Conservation (phyloP, 1,140 invertebrate species). For the Pararge aegeria region DNA sequence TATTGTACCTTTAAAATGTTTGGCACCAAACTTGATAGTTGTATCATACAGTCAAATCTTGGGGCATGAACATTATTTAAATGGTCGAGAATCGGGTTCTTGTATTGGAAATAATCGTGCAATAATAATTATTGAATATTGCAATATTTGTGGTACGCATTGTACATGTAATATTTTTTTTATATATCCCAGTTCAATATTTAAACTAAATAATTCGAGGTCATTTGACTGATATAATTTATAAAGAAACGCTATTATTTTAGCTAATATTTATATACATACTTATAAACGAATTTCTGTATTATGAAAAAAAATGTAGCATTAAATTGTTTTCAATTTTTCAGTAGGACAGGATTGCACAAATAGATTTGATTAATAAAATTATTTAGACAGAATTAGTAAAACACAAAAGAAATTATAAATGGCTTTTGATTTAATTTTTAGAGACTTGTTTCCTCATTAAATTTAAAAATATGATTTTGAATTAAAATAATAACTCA, state of each 20-base stretch:
- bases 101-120: conserved; percentile 10
- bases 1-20: too few species aligned
- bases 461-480: neutral
- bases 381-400: neutral
- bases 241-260: neutral
- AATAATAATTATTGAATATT: conserved; percentile 21
- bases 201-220: neutral
- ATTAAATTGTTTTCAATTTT: conserved; percentile 1
- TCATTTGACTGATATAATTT: neutral
- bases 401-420: too few species aligned
- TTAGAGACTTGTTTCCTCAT: neutral
- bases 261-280: neutral
- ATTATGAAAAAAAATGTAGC: neutral
- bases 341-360: neutral
- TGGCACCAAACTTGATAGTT: too few species aligned
- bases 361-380: neutral
- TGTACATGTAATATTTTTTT: conserved; percentile 18
- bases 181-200: conserved; percentile 11
- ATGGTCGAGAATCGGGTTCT: too few species aligned
- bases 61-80: too few species aligned
- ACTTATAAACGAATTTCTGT: neutral
- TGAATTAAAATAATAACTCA: neutral
- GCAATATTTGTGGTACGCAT: neutral
- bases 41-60: too few species aligned
- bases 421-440: neutral